These are phyloP conservation scores for Myiotriccus ornatus DNA, from an alignment of 2,797 vertebrate species.

Conservation along the genomic window DNA sequence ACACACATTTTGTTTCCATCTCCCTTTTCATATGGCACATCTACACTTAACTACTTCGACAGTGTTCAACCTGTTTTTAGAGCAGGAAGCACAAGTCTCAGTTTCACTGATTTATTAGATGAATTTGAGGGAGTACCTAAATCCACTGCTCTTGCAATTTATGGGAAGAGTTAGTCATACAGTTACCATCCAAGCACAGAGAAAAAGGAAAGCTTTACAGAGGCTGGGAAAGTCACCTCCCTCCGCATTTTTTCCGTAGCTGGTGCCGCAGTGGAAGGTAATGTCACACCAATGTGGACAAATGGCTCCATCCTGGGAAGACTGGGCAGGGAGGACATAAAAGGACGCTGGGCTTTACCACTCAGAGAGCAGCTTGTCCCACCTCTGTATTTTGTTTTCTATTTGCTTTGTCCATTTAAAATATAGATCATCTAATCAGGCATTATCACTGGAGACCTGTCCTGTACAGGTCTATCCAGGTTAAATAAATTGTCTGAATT, in stretches of 20 bases:
- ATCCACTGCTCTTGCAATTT: background rate
- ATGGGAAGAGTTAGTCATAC: background rate
- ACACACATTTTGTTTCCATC: background rate
- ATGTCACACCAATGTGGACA: fast-evolving
- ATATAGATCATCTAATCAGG: background rate
- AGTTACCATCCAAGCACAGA: background rate
- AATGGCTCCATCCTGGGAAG: background rate
- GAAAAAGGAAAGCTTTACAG: background rate
- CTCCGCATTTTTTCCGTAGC: background rate
- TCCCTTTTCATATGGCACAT: fast-evolving
- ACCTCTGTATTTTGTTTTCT: background rate
- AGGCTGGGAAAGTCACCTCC: background rate
- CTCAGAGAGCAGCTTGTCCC: background rate
- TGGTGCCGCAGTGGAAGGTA: background rate
- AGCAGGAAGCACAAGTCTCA: background rate
- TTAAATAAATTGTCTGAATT: background rate
- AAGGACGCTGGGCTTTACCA: background rate
- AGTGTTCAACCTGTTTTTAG: background rate
- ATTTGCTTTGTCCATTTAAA: background rate
- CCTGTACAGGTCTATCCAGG: background rate
- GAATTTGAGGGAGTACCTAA: background rate
- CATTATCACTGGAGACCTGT: background rate
- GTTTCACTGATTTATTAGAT: background rate
- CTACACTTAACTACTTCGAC: background rate
- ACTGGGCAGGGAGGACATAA: background rate